Evolutionary conservation across 2,797 vertebrate genomes (phyloP).

Genomic region (Manis javanica): DNA sequence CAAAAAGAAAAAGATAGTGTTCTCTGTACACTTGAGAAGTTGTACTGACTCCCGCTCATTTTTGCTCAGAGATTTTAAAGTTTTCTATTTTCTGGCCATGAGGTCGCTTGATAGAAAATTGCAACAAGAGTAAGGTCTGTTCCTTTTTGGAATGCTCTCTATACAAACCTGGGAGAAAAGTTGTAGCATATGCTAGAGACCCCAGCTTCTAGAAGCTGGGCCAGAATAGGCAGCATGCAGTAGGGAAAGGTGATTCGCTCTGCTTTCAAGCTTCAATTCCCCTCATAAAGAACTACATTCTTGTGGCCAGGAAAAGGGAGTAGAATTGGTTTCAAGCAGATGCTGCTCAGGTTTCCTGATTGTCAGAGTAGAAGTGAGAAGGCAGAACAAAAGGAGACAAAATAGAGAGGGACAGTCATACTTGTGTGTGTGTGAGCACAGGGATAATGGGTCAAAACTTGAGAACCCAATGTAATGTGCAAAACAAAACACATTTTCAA

Average conservation of each 20-base stretch:
- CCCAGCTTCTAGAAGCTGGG: conserved; percentile 28
- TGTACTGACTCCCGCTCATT: neutral
- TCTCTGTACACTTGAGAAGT: neutral
- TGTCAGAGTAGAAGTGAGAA: conserved; percentile 5
- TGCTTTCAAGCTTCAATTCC: conserved; percentile 36
- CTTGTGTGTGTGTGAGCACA: no score
- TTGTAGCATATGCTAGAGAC: conserved; percentile 53
- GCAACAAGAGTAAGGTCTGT: conserved; percentile 47
- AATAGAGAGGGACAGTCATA: neutral
- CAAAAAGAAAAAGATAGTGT: neutral
- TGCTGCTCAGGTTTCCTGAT: conserved; percentile 22
- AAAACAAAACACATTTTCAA: neutral
- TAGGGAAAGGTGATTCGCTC: conserved; percentile 35
- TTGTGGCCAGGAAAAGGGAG: conserved; percentile 10
- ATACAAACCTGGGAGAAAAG: conserved; percentile 22
- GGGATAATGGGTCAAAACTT: neutral
- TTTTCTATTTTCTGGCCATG: conserved; percentile 42
- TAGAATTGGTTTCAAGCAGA: neutral
- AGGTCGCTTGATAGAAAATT: conserved; percentile 50
- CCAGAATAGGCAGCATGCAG: neutral
- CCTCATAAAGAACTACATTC: conserved; percentile 9
- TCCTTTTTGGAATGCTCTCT: conserved; percentile 39
- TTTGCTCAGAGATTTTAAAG: neutral
- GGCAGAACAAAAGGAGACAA: neutral
- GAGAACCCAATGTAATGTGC: neutral